A percentile compares a stretch with the other conserved stretches of the same genome.
Evolutionary conservation across 2,113 vertebrate species (phyloP).

Genomic region (Myotis yumanensis): DNA sequence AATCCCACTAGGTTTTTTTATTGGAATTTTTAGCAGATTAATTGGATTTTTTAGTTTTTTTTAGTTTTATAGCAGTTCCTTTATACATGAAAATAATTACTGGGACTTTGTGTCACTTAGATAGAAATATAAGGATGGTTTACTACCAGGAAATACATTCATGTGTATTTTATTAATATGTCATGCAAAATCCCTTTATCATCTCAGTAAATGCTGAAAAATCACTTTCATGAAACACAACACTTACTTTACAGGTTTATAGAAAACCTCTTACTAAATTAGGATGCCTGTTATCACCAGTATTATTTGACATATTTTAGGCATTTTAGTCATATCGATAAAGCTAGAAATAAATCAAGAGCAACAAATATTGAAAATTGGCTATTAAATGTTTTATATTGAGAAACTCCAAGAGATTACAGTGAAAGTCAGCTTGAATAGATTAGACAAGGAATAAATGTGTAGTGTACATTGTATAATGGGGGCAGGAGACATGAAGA

Average conservation of each 20-base stretch:
- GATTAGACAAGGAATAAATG: background rate
- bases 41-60: background rate
- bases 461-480: background rate
- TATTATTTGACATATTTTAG: background rate
- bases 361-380: background rate
- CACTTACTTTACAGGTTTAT: background rate
- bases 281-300: background rate
- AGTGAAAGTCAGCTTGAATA: background rate
- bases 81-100: background rate
- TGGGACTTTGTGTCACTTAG: background rate
- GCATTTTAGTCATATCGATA: background rate
- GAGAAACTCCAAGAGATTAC: background rate
- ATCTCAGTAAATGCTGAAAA: background rate
- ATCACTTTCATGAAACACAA: background rate
- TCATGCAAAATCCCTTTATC: background rate
- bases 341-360: background rate
- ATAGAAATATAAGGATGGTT: background rate
- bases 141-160: background rate
- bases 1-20: background rate
- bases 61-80: background rate
- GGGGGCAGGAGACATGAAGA: fast-evolving
- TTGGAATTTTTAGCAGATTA: background rate
- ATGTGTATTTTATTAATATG: background rate
- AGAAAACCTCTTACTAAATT: background rate
- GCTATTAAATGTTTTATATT: background rate